Evolutionary conservation across 2,888 invertebrate genomes (phyloP), one percentile per base, ranked within the genome.

Genomic region (Hedychridium roseum): DNA sequence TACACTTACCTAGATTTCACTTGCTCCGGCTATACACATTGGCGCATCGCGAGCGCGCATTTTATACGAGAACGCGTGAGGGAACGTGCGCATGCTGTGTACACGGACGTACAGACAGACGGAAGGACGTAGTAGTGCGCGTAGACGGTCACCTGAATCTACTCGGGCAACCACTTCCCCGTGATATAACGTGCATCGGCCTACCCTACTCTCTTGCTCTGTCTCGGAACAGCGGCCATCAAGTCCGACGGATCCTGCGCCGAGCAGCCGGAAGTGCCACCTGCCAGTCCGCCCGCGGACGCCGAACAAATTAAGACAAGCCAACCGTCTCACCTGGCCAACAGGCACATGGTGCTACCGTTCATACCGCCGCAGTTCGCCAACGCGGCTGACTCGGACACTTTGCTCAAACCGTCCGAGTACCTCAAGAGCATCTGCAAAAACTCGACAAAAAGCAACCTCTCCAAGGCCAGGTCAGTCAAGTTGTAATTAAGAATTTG

Each of bases 311-410:
- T 60, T 57, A 75, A 73, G 57, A 49, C 70, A 32, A 64, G 47
- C 38, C 79, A 69, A 73, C 72, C 72, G 56, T 70, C 74, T 70
- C 71, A 89, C 83, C 84, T 90, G 81, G 89, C 91, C 73, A 91
- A 90, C 82, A 91, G 90, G 80, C 92, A 92, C 79, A 85, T 92
- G 76, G 92, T 88, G 64, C 82, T 93, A 63, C 92, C 94, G 59
- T 94, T 95, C 83, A 89, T 95, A 74, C 94, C 94, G 51, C 94
- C 95, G 48, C 90, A 91, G 80, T 95, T 95, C 82, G 90, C 91
- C 43, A 84, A 86, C 74, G 82, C 83, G 57, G 86, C 88, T 79
- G 89, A 90, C 72, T 86, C 90, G 50, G 90, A 93, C 80, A 87
- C 90, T 51, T 86, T 95, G 62, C 92, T 95, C 77, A 94, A 94